Conservation (phyloP, 2,113 vertebrate species). For the Rhizomys pruinosus region DNA sequence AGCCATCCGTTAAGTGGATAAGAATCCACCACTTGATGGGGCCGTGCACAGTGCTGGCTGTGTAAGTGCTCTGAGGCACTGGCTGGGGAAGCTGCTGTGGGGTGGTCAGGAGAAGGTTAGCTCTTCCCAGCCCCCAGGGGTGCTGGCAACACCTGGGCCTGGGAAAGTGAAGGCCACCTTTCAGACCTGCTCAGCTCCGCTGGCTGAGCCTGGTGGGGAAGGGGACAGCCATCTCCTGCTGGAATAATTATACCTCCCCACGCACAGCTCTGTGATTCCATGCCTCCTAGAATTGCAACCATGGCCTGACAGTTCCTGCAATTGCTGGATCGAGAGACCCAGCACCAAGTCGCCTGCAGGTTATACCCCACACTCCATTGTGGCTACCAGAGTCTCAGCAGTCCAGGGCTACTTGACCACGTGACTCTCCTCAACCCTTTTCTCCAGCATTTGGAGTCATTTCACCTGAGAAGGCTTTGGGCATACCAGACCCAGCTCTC, state of each 20-base stretch:
- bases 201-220: not conserved
- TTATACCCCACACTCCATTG: not conserved
- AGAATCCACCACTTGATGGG: rapidly evolving
- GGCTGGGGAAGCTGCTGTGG: not conserved
- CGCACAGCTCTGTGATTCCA: rapidly evolving
- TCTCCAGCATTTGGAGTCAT: not conserved
- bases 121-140: not conserved
- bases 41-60: rapidly evolving
- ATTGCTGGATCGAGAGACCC: not conserved
- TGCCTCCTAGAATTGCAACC: not conserved
- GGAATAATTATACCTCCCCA: not conserved
- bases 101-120: too few relatives aligned
- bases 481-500: not conserved
- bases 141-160: not conserved
- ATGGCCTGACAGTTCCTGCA: not conserved
- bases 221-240: not conserved
- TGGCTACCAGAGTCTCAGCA: not conserved
- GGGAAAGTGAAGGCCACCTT: not conserved
- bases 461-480: not conserved
- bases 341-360: rapidly evolving
- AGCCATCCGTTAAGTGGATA: not conserved
- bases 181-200: not conserved
- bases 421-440: not conserved
- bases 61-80: not conserved
- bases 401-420: rapidly evolving